Evolutionary conservation across 2,888 invertebrate species (phyloP), one percentile per base, ranked within the genome.

Genomic region (Cheilosia variabilis): DNA sequence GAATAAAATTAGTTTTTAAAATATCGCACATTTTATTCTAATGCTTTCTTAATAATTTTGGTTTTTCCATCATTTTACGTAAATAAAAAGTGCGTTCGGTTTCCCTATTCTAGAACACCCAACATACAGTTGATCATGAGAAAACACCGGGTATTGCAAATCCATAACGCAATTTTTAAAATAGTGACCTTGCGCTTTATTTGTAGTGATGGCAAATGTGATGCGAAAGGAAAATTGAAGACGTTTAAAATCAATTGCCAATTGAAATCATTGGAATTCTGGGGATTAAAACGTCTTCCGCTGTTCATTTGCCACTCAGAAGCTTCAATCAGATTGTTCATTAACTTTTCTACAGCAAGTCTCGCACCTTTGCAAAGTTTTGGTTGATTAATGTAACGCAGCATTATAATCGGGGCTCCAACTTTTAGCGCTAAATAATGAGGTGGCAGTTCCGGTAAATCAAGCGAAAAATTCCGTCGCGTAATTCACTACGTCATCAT

Each of bases 311-410:
- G 37, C 22, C 37, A 22, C 19, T 58, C 6, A 41, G 41, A 34
- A n/a, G n/a, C n/a, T n/a, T n/a, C n/a, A n/a, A n/a, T n/a, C n/a
- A n/a, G n/a, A n/a, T n/a, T n/a, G n/a, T n/a, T n/a, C n/a, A n/a
- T n/a, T n/a, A n/a, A n/a, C n/a, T n/a, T 43, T 43, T 58, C 43
- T 34, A 58, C 58, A 34, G 24, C 58, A 13, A 58, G 34, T 43
- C 58, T 19, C 17, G 41, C 43, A 34, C 41, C 58, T 13, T 58
- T 43, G 41, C 41, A 58, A 34, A 58, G 17, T 24, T 17, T 34
- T 34, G 58, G 24, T 19, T 58, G 41, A 43, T 58, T 58, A 34
- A 58, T 58, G 19, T 41, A 43, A 10, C 41, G 58, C 17, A 58
- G 41, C 34, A 41, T 34, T 34, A 15, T 58, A 58, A 41, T 58